Conservation (phyloP, 92 coral and sea anemone genomes). For the Hydrozoanthus gracilis region DNA sequence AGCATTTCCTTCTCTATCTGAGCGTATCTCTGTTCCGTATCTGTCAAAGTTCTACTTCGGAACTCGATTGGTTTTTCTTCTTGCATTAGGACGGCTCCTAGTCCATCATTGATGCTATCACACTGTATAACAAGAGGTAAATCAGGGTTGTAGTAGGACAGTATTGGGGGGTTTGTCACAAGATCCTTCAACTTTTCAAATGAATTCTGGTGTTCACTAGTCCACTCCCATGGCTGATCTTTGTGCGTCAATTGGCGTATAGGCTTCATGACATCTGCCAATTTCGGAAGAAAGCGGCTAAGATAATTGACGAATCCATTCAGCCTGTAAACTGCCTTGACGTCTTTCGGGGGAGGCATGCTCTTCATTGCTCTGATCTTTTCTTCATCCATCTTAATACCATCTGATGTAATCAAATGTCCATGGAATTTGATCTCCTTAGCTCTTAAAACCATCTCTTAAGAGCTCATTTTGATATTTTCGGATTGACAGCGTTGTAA, state of each 20-base stretch:
- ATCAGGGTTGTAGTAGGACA: slow-evolving; percentile 52
- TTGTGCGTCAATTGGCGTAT: slow-evolving; percentile 43
- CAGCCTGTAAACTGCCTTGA: slow-evolving; percentile 49
- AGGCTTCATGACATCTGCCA: slow-evolving; percentile 48
- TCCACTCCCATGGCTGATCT: slow-evolving; percentile 47
- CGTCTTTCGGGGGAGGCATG: slow-evolving; percentile 46
- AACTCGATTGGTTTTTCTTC: slow-evolving; percentile 52
- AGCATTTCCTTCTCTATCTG: slow-evolving; percentile 45
- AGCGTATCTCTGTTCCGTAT: slow-evolving; percentile 1
- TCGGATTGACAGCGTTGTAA: slow-evolving; percentile 46
- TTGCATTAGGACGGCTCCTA: slow-evolving; percentile 55
- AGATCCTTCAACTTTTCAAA: slow-evolving; percentile 49
- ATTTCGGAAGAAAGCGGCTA: slow-evolving; percentile 52
- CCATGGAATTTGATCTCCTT: slow-evolving; percentile 57
- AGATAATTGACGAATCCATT: slow-evolving; percentile 62
- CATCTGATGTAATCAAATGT: slow-evolving; percentile 55
- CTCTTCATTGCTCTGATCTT: slow-evolving; percentile 25
- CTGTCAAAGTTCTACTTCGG: slow-evolving; percentile 42
- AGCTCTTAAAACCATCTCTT: slow-evolving; percentile 39
- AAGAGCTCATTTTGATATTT: slow-evolving; percentile 47
- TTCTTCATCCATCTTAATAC: slow-evolving; percentile 41
- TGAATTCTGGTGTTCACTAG: slow-evolving; percentile 37
- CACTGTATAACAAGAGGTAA: slow-evolving; percentile 52
- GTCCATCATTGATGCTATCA: slow-evolving; percentile 58
- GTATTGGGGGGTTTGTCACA: slow-evolving; percentile 45